These are phyloP conservation scores for Drosophila quadrilineata DNA, from an alignment of 1,140 invertebrate species.

Conservation along the genomic window DNA sequence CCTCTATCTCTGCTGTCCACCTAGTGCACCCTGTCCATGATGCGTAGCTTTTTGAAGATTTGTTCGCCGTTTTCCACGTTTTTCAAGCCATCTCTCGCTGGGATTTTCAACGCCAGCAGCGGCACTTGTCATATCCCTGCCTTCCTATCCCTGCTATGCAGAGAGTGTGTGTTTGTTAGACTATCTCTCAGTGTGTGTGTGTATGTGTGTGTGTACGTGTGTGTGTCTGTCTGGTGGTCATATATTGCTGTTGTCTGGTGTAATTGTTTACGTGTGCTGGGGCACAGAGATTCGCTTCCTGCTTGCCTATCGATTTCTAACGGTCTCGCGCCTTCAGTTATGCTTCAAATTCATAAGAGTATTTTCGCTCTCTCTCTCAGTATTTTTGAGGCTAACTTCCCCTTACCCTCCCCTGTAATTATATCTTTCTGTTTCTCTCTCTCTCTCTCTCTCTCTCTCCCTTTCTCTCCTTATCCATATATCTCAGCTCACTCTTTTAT, in stretches of 20 bases:
- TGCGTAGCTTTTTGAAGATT: neutral
- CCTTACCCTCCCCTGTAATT: too few species aligned
- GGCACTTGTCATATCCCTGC: slow-evolving; percentile 54
- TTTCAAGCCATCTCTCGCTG: neutral
- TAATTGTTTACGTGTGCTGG: slow-evolving; percentile 48
- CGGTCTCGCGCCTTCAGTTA: slow-evolving; percentile 11
- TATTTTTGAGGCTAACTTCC: too few species aligned
- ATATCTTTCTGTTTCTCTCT: too few species aligned
- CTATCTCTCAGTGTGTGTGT: slow-evolving; percentile 6
- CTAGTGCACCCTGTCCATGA: neutral
- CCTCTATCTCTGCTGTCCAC: neutral
- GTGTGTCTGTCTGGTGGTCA: neutral
- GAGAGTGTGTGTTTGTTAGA: neutral
- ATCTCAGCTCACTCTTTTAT: neutral
- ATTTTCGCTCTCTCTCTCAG: slow-evolving; percentile 9
- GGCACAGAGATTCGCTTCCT: slow-evolving; percentile 19
- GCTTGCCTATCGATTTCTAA: slow-evolving; percentile 18
- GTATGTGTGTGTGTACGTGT: slow-evolving; percentile 15
- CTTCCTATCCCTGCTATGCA: slow-evolving; percentile 17
- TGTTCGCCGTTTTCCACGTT: neutral
- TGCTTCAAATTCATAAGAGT: slow-evolving; percentile 14
- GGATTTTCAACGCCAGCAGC: slow-evolving; percentile 4
- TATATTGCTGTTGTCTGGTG: slow-evolving; percentile 17
- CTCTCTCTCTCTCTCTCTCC: neutral
- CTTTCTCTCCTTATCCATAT: too few species aligned